These are phyloP conservation scores for Uropsilus gracilis DNA, from an alignment of 2,113 vertebrate genomes.

Conservation along the genomic window DNA sequence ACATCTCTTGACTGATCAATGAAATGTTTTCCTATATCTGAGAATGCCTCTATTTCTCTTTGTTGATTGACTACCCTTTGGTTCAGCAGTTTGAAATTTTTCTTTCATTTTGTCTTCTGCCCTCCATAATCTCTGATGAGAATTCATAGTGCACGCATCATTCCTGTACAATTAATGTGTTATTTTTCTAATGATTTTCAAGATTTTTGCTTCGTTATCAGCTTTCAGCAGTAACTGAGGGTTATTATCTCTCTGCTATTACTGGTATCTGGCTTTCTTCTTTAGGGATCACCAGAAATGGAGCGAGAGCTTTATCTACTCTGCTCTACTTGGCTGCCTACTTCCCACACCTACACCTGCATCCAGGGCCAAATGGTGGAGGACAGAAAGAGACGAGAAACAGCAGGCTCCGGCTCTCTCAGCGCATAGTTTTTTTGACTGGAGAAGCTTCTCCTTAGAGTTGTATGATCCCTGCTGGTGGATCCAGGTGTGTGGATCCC, in stretches of 20 bases:
- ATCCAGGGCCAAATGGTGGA: not conserved
- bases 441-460: not conserved
- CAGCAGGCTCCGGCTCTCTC: not conserved
- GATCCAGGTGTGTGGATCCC: not conserved
- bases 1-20: not conserved
- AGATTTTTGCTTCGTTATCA: not conserved
- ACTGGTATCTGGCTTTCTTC: not conserved
- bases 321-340: not conserved
- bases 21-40: not conserved
- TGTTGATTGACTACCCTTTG: not conserved
- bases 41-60: not conserved
- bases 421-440: not conserved
- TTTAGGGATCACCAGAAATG: not conserved
- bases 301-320: not conserved
- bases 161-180: not conserved
- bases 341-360: not conserved
- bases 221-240: not conserved
- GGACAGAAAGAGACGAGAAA: not conserved
- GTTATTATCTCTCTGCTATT: not conserved
- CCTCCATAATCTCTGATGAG: not conserved
- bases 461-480: too few relatives aligned
- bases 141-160: not conserved
- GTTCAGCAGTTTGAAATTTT: not conserved
- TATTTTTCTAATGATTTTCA: constrained; percentile 43
- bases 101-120: not conserved